Evolutionary conservation across 2,888 invertebrate genomes (phyloP).

Genomic region (Neoscelio sp.): DNA sequence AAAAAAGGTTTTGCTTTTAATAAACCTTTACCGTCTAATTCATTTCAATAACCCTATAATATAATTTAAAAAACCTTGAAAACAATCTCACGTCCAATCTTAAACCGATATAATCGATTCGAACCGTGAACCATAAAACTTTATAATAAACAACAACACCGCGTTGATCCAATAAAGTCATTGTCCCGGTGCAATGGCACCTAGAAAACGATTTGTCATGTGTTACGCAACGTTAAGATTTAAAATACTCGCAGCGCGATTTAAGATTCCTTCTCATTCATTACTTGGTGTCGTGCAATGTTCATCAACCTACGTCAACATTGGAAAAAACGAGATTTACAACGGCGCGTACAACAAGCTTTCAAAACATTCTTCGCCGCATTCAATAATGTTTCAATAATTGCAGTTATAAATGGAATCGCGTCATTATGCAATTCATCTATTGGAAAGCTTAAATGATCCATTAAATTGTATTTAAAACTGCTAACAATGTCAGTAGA

Average conservation of each 20-base stretch:
- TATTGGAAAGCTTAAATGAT: conserved; percentile 20
- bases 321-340: conserved; percentile 10
- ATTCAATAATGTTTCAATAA: conserved; percentile 34
- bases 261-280: conserved; percentile 50
- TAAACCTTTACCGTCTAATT: no score
- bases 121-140: conserved; percentile 1
- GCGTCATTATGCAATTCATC: conserved; percentile 29
- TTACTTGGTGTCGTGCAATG: conserved; percentile 13
- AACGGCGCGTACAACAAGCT: background rate
- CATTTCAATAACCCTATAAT: no score
- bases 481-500: background rate
- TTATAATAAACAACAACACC: conserved; percentile 15
- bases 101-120: no score
- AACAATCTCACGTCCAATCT: no score
- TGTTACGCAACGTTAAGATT: conserved; percentile 41
- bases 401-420: conserved; percentile 49
- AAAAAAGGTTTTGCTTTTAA: no score
- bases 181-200: conserved; percentile 29
- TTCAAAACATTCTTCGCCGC: conserved; percentile 32
- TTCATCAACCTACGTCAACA: conserved; percentile 28
- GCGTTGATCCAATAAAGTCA: conserved; percentile 20
- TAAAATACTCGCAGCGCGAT: conserved; percentile 20
- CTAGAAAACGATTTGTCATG: conserved; percentile 43
- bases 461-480: conserved; percentile 3
- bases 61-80: no score